Evolutionary conservation across 2,888 invertebrate species (phyloP).

Genomic region (Drosophila greeni): DNA sequence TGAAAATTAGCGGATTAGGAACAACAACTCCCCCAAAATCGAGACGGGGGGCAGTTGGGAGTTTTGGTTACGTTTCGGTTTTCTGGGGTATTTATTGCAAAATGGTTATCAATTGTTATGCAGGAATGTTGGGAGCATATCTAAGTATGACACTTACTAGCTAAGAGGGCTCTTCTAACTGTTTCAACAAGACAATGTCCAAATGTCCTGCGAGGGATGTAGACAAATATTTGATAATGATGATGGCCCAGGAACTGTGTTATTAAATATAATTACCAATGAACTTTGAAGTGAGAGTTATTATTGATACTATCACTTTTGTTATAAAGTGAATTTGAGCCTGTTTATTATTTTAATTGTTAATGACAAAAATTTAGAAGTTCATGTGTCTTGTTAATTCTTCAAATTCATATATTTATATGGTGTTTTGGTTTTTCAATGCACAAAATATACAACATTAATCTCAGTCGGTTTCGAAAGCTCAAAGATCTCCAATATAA

Average conservation of each 20-base stretch:
- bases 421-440: background rate
- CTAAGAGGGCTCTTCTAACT: too few species aligned
- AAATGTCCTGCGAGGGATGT: background rate
- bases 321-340: background rate
- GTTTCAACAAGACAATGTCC: background rate
- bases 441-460: too few species aligned
- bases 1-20: conserved; percentile 44
- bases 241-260: background rate
- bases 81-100: conserved; percentile 17
- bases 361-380: too few species aligned
- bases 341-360: background rate
- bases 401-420: background rate
- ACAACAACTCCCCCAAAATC: background rate
- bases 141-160: conserved; percentile 9
- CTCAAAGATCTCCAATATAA: background rate
- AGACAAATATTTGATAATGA: background rate
- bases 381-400: background rate
- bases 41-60: background rate
- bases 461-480: too few species aligned
- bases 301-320: background rate
- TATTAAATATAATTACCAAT: background rate
- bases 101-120: conserved; percentile 22
- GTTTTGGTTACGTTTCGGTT: conserved; percentile 5
- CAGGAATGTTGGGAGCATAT: conserved; percentile 4
- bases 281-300: background rate